Evolutionary conservation across 2,113 vertebrate genomes (phyloP), one percentile per base, ranked within the genome.

Genomic region (Anhinga anhinga): DNA sequence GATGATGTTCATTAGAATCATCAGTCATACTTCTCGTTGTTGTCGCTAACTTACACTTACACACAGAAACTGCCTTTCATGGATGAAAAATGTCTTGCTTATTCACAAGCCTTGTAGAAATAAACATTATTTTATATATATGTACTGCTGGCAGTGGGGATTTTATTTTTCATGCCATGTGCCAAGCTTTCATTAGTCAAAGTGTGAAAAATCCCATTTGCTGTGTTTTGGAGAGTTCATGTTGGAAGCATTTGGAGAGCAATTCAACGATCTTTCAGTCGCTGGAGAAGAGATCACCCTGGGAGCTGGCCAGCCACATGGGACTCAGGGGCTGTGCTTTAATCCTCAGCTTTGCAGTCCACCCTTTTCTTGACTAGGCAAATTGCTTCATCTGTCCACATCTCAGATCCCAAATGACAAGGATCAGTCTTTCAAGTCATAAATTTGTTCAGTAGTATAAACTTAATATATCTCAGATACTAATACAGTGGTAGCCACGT

Each of bases 131-230:
- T 95, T 82, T 91, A 91, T 95, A 82, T 92, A 82, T 93, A 76
- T 93, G 78, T 91, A 88, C 85, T 90, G 81, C 89, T 97, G 82
- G 94, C 87, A 91, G 84, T 1, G 8, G 86, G 59, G 72, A 71
- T 96, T 96, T 97, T 94, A 74, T 93, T 94, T 93, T 86, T 96
- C 62, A 34, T 95, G 84, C 62, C 62, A 38, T 90, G 86, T 95
- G 97, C 96, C 90, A 97, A 96, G 67, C 59, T 94, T 96, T 97
- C 95, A 96, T 96, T 96, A 97, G 89, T 96, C 87, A 93, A 96
- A 96, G 96, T 97, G 91, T 95, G 93, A 96, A 96, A 94, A 96
- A 96, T 96, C 79, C 86, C 89, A 88, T 97, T 97, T 94, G 78
- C 82, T 93, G 22, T 66, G 79, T 87, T 95, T 94, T 81, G n/a